Evolutionary conservation across 2,797 vertebrate genomes (phyloP).

Genomic region (Esox lucius): DNA sequence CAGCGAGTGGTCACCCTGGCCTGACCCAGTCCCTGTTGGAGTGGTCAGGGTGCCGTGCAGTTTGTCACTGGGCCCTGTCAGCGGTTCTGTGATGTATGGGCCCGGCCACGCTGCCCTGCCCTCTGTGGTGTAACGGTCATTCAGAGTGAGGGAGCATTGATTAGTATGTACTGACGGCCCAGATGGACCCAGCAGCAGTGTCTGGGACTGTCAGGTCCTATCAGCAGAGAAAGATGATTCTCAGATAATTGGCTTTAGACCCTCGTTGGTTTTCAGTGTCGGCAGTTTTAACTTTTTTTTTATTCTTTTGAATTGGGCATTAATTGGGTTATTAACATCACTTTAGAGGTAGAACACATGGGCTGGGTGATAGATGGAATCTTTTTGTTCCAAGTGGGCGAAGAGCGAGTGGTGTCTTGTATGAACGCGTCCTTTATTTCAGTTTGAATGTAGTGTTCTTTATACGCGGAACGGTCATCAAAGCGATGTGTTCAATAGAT

Average conservation of each 20-base stretch:
- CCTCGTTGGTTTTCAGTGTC: no score
- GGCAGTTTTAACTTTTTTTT: no score
- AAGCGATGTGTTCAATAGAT: not conserved
- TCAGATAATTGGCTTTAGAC: no score
- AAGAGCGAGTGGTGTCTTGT: conserved; percentile 59
- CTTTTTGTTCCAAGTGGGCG: conserved; percentile 6
- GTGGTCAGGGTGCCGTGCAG: conserved; percentile 40
- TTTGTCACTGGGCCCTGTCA: conserved; percentile 61
- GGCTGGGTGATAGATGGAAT: no score
- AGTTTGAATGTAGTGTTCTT: not conserved
- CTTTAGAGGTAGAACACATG: no score
- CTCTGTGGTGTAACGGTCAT: no score
- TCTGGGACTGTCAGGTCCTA: no score
- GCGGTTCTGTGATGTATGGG: conserved; percentile 67
- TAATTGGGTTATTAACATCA: no score
- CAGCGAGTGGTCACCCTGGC: conserved; percentile 50
- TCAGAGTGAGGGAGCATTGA: conserved; percentile 64
- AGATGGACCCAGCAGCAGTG: not conserved
- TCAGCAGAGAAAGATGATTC: no score
- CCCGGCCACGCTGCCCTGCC: conserved; percentile 34
- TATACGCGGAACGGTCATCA: not conserved
- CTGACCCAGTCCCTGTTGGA: conserved; percentile 54
- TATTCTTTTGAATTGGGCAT: no score
- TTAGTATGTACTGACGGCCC: conserved; percentile 55
- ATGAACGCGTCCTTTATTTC: conserved; percentile 32